Evolutionary conservation across 1,140 invertebrate genomes (phyloP), one percentile per base, ranked within the genome.

Genomic region (Penaeus indicus): DNA sequence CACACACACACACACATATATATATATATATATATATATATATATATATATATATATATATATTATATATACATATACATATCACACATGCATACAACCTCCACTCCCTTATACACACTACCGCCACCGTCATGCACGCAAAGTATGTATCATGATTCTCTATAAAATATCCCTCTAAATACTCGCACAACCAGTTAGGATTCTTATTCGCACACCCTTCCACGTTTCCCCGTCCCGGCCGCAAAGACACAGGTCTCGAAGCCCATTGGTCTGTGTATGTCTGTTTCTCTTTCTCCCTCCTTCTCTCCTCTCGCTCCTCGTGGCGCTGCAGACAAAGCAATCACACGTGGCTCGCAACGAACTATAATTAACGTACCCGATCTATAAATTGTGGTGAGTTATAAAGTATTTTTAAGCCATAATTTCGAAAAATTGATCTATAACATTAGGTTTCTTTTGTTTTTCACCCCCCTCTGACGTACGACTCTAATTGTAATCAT

Each of bases 401-500:
- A 75, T 75, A 75, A 75, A 75, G 72, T 75, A 75, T 75, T 32
- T 75, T 75, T 54, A 38, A 32, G 42, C 72, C 72, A 75, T 75
- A 75, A 75, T 75, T 75, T 38, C 42, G 72, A 75, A 54, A 54
- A 54, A 75, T 75, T 75, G 72, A 75, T 75, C 72, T 75, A 75
- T 75, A 75, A 75, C 72, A 75, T 75, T 75, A 75, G 72, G 42
- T 38, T 75, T 38, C 72, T 75, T 75, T 75, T 32, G 16, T 75
- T 32, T 27, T 75, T 75, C 27, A 19, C 16, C 54, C 54, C 54
- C 27, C 27, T 75, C 72, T 75, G 72, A 75, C 72, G 72, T 32
- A 75, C 72, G 72, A 38, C 72, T 75, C 19, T 75, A 75, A 75
- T 75, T 75, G 72, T 75, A n/a, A 75, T 75, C 72, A 75, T 75